Base-by-base conservation (phyloP, 2,888 invertebrate species). In the Microdon myrmicae region DNA sequence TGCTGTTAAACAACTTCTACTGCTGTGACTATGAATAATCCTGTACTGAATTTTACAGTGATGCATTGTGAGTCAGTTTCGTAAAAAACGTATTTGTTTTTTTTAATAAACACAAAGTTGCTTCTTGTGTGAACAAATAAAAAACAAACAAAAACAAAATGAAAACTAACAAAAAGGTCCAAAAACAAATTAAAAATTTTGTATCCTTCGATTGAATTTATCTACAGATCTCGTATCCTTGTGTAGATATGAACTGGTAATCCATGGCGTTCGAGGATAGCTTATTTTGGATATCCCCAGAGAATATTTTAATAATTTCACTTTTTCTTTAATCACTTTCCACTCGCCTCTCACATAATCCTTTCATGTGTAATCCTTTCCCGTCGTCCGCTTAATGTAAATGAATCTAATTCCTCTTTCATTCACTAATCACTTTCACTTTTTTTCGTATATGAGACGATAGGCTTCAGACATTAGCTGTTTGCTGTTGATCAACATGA, bases 11-110 rank as follows among this genome's bases (percentile, higher is more conserved):
- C 48, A 54, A 20, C 48, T 41, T 29, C 48, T 51, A 22, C 34
- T 28, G 49, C 51, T 17, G 7, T 44, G 23, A 28, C 32, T 44
- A 29, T 39, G 37, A 34, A 49, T 55, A 28, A 41, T 43, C 34
- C 67, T 68, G 28, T 64, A 66, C 20, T 66, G 68, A 29, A 67
- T 68, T 47, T 67, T 64, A 45, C 61, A 68, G 19, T 58, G 68
- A 45, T 61, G 61, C 69, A 68, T 69, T 47, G 29, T 66, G 9
- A 47, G 58, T 47, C 41, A 12, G n/a, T n/a, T n/a, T n/a, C n/a
- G n/a, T n/a, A n/a, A n/a, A n/a, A n/a, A n/a, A n/a, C n/a, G n/a
- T n/a, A n/a, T n/a, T n/a, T n/a, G n/a, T n/a, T n/a, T n/a, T 26
- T 51, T 44, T 28, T 53, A 53, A 53, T 53, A 35, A 53, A 35